Conservation (phyloP, 2,797 vertebrate genomes). For the Sebastes miniatus region DNA sequence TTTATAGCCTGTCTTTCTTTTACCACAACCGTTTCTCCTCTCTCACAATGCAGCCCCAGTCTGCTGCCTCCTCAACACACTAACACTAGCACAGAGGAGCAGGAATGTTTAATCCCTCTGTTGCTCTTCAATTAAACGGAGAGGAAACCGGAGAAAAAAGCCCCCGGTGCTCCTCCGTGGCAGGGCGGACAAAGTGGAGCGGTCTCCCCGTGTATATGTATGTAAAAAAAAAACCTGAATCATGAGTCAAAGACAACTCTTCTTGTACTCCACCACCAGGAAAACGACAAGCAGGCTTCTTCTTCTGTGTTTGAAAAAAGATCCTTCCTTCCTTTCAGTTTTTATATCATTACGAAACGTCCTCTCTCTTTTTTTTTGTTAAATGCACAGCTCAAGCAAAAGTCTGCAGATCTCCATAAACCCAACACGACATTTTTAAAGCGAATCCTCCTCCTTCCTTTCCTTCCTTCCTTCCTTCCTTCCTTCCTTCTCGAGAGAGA, state of each 20-base stretch:
- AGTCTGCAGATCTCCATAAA: conserved; percentile 46
- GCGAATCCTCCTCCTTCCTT: conserved; percentile 41
- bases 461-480: conserved; percentile 47
- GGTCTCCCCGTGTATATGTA: conserved; percentile 23
- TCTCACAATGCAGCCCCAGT: conserved; percentile 72
- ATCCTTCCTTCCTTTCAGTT: conserved; percentile 82
- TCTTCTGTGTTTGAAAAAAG: conserved; percentile 54
- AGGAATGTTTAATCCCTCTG: conserved; percentile 79
- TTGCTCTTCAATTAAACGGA: conserved; percentile 72
- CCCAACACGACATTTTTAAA: conserved; percentile 44
- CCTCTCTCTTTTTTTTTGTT: conserved; percentile 32
- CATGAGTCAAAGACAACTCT: conserved; percentile 64
- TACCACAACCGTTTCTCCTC: conserved; percentile 68
- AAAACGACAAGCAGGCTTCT: conserved; percentile 70
- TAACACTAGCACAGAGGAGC: conserved; percentile 5
- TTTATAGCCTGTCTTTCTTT: conserved; percentile 82
- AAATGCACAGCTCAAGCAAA: conserved; percentile 32
- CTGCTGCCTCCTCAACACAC: conserved; percentile 32
- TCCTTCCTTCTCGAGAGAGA: conserved; percentile 7
- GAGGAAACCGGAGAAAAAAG: background rate
- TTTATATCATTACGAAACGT: conserved; percentile 82
- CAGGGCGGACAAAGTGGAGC: conserved; percentile 64
- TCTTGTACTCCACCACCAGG: conserved; percentile 72
- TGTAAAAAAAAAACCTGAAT: conserved; percentile 18
- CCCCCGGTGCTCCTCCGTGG: conserved; percentile 47